These are phyloP conservation scores for Campylorhamphus procurvoides DNA, from an alignment of 2,113 vertebrate genomes.

Conservation along the genomic window DNA sequence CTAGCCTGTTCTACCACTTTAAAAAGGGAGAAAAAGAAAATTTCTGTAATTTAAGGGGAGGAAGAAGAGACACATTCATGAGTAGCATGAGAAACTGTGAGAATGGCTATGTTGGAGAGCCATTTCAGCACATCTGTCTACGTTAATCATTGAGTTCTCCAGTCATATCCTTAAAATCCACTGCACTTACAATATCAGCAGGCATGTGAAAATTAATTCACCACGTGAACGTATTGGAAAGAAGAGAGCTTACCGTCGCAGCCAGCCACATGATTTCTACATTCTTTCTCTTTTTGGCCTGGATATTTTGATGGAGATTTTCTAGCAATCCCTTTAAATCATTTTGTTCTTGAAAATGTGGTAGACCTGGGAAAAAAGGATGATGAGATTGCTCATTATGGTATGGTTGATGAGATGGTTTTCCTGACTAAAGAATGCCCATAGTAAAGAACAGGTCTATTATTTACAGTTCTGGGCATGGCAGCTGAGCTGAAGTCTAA, in stretches of 20 bases:
- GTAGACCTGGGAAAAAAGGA: conserved; percentile 80
- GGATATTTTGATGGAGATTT: conserved; percentile 94
- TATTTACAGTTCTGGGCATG: neutral
- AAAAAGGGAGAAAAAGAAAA: neutral
- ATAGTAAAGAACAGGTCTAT: neutral
- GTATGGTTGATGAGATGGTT: neutral
- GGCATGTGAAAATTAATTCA: neutral
- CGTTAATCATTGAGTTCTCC: neutral
- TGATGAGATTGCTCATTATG: neutral
- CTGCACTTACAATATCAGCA: neutral
- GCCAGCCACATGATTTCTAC: conserved; percentile 97
- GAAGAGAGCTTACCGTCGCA: conserved; percentile 81
- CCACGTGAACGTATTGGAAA: neutral
- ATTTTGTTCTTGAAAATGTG: conserved; percentile 90
- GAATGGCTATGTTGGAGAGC: neutral
- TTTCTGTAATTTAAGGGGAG: neutral
- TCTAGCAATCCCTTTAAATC: conserved; percentile 94
- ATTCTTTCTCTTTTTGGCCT: conserved; percentile 95
- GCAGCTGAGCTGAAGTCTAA: neutral
- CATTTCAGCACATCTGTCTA: neutral
- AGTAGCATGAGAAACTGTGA: neutral
- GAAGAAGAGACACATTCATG: neutral
- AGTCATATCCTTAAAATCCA: neutral
- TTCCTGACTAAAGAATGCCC: neutral
- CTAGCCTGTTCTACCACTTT: neutral